A percentile compares a stretch with the other conserved stretches of the same genome.
These are phyloP conservation scores for Polia nebulosa DNA, from an alignment of 2,888 invertebrate genomes.

Conservation along the genomic window DNA sequence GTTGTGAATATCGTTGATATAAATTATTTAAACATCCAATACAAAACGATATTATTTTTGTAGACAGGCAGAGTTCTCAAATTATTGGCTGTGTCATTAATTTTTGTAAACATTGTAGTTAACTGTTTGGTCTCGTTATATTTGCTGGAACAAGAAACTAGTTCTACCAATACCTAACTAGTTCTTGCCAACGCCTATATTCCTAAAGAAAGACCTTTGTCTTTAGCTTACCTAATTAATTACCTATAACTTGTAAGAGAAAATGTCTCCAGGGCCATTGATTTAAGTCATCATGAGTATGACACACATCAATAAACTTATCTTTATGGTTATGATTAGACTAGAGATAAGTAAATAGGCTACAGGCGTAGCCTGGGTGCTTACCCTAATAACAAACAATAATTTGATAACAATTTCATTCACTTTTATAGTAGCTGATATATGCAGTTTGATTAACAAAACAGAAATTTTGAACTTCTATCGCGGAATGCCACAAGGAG, in stretches of 20 bases:
- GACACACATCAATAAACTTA: conserved; percentile 21
- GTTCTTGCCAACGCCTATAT: background rate
- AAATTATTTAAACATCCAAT: conserved; percentile 8
- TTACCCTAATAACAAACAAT: conserved; percentile 22
- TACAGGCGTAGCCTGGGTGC: conserved; percentile 14
- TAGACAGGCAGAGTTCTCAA: background rate
- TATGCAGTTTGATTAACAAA: background rate
- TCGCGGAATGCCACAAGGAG: conserved; percentile 20
- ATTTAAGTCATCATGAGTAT: conserved; percentile 1
- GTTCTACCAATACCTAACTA: background rate
- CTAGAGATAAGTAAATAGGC: conserved; percentile 29
- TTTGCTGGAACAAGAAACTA: background rate
- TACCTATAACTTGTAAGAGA: conserved; percentile 7
- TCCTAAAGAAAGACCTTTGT: conserved; percentile 2
- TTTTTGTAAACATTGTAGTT: conserved; percentile 1
- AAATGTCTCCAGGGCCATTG: conserved; percentile 23
- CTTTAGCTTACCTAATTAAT: background rate
- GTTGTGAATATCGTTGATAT: background rate
- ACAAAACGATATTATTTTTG: conserved; percentile 1
- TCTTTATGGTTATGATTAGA: conserved; percentile 42
- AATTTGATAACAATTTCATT: conserved; percentile 24
- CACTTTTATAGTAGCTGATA: conserved; percentile 2
- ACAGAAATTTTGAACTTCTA: background rate
- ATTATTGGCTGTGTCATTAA: background rate
- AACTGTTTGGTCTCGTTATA: background rate